A percentile compares a stretch with the other conserved stretches of the same genome.
Conservation (phyloP, 2,888 invertebrate species). For the Eupithecia tripunctaria region DNA sequence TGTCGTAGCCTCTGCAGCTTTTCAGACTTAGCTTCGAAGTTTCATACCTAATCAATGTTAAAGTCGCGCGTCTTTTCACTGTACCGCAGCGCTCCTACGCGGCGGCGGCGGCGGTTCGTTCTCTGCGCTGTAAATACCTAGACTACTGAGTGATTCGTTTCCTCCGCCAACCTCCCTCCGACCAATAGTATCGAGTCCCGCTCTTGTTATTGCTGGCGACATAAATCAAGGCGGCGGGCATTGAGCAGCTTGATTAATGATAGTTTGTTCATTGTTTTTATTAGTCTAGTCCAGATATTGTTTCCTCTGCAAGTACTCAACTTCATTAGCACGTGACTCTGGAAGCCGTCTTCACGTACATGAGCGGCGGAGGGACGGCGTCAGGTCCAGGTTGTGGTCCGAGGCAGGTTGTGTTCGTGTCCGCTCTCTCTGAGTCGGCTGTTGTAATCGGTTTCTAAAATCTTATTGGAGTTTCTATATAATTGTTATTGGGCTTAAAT, state of each 20-base stretch:
- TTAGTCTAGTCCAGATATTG: constrained; percentile 46
- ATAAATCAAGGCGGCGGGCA: constrained; percentile 29
- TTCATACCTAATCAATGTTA: no score
- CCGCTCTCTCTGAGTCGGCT: constrained; percentile 2
- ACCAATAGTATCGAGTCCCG: constrained; percentile 51
- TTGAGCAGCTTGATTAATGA: constrained; percentile 31
- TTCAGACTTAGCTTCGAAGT: not conserved
- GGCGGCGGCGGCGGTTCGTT: not conserved
- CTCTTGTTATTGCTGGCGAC: constrained; percentile 29
- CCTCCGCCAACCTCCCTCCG: constrained; percentile 48
- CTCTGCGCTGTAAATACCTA: constrained; percentile 16
- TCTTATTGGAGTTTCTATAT: constrained; percentile 28
- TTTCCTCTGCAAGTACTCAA: not conserved
- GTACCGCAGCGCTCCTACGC: not conserved
- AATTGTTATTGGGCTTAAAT: constrained; percentile 29
- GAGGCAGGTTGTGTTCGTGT: no score
- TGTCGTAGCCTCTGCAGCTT: not conserved
- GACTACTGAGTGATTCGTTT: constrained; percentile 40
- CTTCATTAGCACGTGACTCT: not conserved
- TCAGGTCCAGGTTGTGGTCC: no score
- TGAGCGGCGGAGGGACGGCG: no score
- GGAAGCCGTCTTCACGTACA: no score
- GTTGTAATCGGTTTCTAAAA: constrained; percentile 28
- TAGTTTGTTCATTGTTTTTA: constrained; percentile 26
- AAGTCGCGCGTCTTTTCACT: not conserved